These are phyloP conservation scores for Ariolimax columbianus DNA, from an alignment of 2,888 invertebrate species.

Conservation along the genomic window DNA sequence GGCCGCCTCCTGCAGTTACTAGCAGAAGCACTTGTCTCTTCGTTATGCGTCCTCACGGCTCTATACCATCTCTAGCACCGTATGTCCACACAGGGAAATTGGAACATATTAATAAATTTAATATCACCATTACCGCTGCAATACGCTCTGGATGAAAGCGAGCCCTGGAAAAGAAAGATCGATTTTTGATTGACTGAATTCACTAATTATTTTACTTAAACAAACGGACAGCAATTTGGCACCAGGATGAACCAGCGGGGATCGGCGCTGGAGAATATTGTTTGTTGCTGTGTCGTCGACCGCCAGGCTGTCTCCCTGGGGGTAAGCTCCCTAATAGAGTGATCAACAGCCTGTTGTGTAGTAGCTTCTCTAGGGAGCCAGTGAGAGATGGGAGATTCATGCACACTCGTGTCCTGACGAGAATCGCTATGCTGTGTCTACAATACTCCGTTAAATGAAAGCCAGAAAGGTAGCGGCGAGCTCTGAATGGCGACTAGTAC, in stretches of 20 bases:
- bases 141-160: slow-evolving; percentile 16
- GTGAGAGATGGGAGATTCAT: slow-evolving; percentile 38
- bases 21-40: not conserved
- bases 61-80: not conserved
- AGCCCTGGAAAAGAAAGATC: slow-evolving; percentile 45
- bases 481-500: slow-evolving; percentile 3
- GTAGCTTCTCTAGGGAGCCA: slow-evolving; percentile 23
- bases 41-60: slow-evolving; percentile 7
- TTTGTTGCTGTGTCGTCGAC: slow-evolving; percentile 8
- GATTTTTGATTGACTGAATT: slow-evolving; percentile 17
- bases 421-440: slow-evolving; percentile 30
- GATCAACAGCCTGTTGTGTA: slow-evolving; percentile 53
- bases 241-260: slow-evolving; percentile 24
- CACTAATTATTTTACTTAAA: slow-evolving; percentile 54
- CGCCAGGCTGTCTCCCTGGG: slow-evolving; percentile 30
- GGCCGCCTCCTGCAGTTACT: not conserved
- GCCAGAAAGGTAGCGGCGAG: slow-evolving; percentile 28
- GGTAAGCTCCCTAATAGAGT: slow-evolving; percentile 50
- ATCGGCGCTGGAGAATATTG: slow-evolving; percentile 25
- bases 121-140: slow-evolving; percentile 41
- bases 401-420: slow-evolving; percentile 20
- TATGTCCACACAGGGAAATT: not conserved
- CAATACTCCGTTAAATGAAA: slow-evolving; percentile 29
- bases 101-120: slow-evolving; percentile 44
- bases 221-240: slow-evolving; percentile 49